Evolutionary conservation across 2,113 vertebrate genomes (phyloP), one percentile per base, ranked within the genome.

Genomic region (Ophthalmolycus amberensis): DNA sequence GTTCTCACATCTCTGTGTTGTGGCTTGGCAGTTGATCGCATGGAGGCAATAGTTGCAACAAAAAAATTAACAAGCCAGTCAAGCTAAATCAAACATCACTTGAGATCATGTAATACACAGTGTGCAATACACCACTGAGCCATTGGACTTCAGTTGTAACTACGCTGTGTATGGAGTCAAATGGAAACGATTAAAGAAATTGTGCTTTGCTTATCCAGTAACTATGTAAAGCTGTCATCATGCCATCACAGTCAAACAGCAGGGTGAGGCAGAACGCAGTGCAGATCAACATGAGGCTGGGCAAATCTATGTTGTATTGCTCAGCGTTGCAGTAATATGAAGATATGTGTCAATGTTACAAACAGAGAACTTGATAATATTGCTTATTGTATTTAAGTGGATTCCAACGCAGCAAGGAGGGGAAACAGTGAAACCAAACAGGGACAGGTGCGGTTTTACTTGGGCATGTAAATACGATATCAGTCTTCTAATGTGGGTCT

Each of bases 11-110:
- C 32, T 46, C 27, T 66, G 27, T 77, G 63, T 67, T 54, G 46
- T 63, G 14, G 40, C 22, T 80, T 75, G 42, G 29, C 3, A 75
- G 20, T 50, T 50, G 22, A 40, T 73, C 4, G 16, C 44, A 48
- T 16, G 62, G 37, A 40, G 29, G 29, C 52, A 72, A 2, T 10
- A 44, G 34, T 54, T 59, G 22, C 50, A 8, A 63, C 48, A 56
- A 77, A 22, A 10, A 64, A 37, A 68, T 62, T 50, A 64, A 46
- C 29, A 59, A 22, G 44, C 18, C n/a, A 15, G 34, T 54, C 10
- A 32, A 52, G 37, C 4, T 80, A 71, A 80, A 54, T 67, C 50
- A 70, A 52, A 38, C 66, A 58, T 60, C 67, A 59, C 46, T 62
- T 58, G 18, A 71, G 82, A 75, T 27, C 18, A 73, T 70, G 42